phyloP scores from a whole-genome alignment of 2,113 vertebrate species.

The Percopsis transmontana region DNA sequence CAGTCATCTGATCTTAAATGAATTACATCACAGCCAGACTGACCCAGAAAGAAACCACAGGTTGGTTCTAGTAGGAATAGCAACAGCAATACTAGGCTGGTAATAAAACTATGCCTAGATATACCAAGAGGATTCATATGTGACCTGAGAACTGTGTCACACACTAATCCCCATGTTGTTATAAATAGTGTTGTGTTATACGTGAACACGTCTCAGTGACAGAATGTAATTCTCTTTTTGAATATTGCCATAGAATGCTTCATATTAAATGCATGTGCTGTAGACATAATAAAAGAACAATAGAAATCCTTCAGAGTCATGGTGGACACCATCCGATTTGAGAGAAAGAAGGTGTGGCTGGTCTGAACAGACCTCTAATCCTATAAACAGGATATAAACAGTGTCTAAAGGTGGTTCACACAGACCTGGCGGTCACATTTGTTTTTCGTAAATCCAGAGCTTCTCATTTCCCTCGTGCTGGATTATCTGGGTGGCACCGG shows the following conservation, averaged over 20 bases:
- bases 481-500: conserved; percentile 5
- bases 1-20: not conserved
- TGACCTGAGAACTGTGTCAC: conserved; percentile 17
- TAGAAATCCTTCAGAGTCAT: conserved; percentile 12
- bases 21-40: not conserved
- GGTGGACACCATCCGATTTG: not conserved
- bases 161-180: conserved; percentile 50
- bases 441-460: not conserved
- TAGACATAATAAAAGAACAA: not conserved
- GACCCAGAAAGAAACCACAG: not conserved
- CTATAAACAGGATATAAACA: conserved; percentile 19
- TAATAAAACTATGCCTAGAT: not conserved
- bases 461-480: not conserved
- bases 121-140: conserved; percentile 20
- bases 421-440: not conserved
- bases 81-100: not conserved
- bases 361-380: conserved; percentile 61
- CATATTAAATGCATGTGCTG: not conserved
- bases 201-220: not conserved
- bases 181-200: not conserved
- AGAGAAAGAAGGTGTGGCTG: conserved; percentile 25
- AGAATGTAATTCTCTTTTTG: not conserved
- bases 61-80: not conserved
- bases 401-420: not conserved
- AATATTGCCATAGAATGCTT: no score